phyloP scores from a whole-genome alignment of 1,140 invertebrate genomes.

The Apis florea region DNA sequence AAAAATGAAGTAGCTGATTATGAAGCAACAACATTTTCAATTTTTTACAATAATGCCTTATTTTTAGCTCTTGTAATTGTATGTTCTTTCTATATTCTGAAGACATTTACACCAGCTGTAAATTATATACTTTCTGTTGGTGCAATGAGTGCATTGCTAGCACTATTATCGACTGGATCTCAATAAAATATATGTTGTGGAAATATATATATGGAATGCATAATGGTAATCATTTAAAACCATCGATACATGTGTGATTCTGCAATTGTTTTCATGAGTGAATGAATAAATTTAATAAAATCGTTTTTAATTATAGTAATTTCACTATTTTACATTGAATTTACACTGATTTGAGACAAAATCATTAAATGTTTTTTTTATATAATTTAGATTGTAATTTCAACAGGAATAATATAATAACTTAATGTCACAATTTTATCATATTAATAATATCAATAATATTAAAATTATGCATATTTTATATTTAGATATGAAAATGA shows the following conservation, averaged over 20 bases:
- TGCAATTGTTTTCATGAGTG: constrained; percentile 54
- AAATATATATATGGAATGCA: neutral
- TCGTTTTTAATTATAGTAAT: constrained; percentile 68
- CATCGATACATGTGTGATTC: constrained; percentile 25
- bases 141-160: constrained; percentile 90
- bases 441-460: too few species aligned
- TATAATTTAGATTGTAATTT: neutral
- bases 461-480: neutral
- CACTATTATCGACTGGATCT: constrained; percentile 93
- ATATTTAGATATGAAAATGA: neutral
- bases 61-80: constrained; percentile 97
- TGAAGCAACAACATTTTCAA: constrained; percentile 98
- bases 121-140: constrained; percentile 96
- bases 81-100: constrained; percentile 95
- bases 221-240: neutral
- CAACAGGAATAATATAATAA: neutral
- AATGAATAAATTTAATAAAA: constrained; percentile 54
- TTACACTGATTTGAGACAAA: neutral
- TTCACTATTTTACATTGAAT: neutral
- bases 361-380: neutral
- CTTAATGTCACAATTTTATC: too few species aligned
- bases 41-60: constrained; percentile 99
- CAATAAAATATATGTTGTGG: constrained; percentile 66
- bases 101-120: constrained; percentile 93
- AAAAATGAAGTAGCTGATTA: constrained; percentile 99